phyloP scores from a whole-genome alignment of 2,797 vertebrate genomes.

The Ctenopoma kingsleyae region DNA sequence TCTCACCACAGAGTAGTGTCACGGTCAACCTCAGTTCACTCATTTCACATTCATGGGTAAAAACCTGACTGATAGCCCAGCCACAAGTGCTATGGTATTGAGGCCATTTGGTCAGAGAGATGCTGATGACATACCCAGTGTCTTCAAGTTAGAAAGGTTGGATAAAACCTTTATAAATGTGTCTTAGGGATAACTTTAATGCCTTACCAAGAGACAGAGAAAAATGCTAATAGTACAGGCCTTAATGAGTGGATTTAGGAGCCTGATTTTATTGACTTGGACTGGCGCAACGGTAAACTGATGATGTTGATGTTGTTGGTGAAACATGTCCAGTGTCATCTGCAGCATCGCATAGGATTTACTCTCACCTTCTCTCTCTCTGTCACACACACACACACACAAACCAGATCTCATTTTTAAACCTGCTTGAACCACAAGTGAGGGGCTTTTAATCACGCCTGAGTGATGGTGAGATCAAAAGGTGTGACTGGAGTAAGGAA shows the following conservation, averaged over 20 bases:
- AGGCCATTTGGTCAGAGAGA: slow-evolving; percentile 47
- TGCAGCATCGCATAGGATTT: slow-evolving; percentile 41
- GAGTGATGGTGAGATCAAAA: slow-evolving; percentile 46
- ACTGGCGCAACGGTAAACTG: slow-evolving; percentile 53
- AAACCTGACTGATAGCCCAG: slow-evolving; percentile 32
- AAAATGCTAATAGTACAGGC: slow-evolving; percentile 56
- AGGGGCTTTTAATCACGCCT: slow-evolving; percentile 54
- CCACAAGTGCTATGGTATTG: slow-evolving; percentile 36
- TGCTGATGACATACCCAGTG: slow-evolving; percentile 40
- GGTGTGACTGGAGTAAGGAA: slow-evolving; percentile 24
- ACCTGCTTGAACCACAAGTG: slow-evolving; percentile 32
- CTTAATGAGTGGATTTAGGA: slow-evolving; percentile 66
- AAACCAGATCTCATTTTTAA: slow-evolving; percentile 46
- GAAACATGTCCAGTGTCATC: slow-evolving; percentile 57
- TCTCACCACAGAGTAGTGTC: slow-evolving; percentile 2
- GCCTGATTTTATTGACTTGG: slow-evolving; percentile 70
- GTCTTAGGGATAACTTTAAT: slow-evolving; percentile 65
- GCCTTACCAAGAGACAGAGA: slow-evolving; percentile 52
- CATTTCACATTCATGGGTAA: slow-evolving; percentile 13
- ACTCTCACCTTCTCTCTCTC: slow-evolving; percentile 12
- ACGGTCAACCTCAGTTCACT: neutral
- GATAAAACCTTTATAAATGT: slow-evolving; percentile 61
- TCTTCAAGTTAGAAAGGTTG: slow-evolving; percentile 45
- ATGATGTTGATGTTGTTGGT: slow-evolving; percentile 53
- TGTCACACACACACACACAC: neutral